Evolutionary conservation across 2,113 vertebrate genomes (phyloP).

Genomic region (Leucopternis melanops): DNA sequence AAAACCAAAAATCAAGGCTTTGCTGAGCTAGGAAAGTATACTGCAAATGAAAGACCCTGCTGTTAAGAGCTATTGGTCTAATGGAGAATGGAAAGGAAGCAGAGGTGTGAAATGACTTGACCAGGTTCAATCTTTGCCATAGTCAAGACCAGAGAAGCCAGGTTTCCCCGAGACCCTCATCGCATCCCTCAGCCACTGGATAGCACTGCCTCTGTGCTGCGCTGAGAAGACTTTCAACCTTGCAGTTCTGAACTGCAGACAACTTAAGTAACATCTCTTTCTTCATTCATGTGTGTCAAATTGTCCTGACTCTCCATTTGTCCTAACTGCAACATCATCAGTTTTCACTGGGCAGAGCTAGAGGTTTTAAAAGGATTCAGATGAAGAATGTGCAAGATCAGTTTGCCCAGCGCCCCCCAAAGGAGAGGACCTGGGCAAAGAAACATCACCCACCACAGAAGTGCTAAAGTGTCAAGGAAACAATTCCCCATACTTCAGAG

Average conservation of each 20-base stretch:
- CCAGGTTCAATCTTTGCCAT: background rate
- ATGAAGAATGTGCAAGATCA: background rate
- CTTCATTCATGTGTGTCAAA: background rate
- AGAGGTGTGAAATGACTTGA: background rate
- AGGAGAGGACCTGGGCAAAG: background rate
- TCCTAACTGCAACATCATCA: background rate
- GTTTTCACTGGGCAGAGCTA: background rate
- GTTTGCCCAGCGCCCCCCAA: background rate
- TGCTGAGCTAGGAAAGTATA: background rate
- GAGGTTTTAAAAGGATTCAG: background rate
- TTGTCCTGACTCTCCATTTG: background rate
- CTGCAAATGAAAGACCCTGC: background rate
- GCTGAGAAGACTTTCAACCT: background rate
- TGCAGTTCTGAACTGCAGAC: background rate
- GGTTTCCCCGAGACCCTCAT: background rate
- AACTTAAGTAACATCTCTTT: background rate
- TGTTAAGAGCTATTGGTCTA: background rate
- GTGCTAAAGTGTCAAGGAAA: background rate
- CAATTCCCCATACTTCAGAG: background rate
- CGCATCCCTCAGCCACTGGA: too few relatives aligned
- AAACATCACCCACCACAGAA: background rate
- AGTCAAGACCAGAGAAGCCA: background rate
- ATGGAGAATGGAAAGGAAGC: accelerated
- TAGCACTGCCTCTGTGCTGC: background rate
- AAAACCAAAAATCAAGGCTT: background rate